Evolutionary conservation across 1,140 invertebrate species (phyloP).

Genomic region (Hirudo medicinalis): DNA sequence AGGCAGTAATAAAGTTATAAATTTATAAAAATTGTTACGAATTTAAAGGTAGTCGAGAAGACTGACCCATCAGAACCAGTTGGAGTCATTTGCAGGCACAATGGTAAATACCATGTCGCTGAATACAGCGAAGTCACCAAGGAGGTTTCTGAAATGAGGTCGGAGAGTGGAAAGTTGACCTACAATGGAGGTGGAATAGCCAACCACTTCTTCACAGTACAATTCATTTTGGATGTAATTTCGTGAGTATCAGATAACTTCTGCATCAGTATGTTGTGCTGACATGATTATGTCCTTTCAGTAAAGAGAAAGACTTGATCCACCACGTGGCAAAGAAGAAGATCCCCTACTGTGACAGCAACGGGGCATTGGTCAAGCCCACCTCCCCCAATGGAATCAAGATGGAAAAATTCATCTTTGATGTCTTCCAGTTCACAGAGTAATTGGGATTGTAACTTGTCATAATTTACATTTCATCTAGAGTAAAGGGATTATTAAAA

Average conservation of each 20-base stretch:
- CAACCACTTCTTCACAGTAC: constrained; percentile 86
- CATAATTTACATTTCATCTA: no score
- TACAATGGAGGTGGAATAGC: constrained; percentile 95
- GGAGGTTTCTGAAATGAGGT: constrained; percentile 65
- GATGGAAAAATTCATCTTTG: constrained; percentile 98
- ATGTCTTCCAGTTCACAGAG: constrained; percentile 84
- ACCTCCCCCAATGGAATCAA: constrained; percentile 85
- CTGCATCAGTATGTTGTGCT: neutral
- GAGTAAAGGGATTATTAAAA: no score
- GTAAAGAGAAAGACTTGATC: constrained; percentile 51
- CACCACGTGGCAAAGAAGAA: constrained; percentile 95
- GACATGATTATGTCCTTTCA: neutral
- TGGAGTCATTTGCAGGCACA: constrained; percentile 80
- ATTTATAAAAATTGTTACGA: neutral
- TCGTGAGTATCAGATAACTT: constrained; percentile 34
- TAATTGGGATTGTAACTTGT: constrained; percentile 37
- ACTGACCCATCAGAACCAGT: constrained; percentile 77
- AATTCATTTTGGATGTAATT: constrained; percentile 58
- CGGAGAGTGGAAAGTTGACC: constrained; percentile 62
- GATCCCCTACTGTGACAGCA: constrained; percentile 68
- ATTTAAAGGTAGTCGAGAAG: constrained; percentile 71
- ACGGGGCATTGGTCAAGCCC: constrained; percentile 60
- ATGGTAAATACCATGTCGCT: constrained; percentile 70
- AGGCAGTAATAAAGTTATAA: neutral
- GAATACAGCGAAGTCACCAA: constrained; percentile 93